Conservation (phyloP, 2,113 vertebrate genomes). For the Picathartes gymnocephalus region DNA sequence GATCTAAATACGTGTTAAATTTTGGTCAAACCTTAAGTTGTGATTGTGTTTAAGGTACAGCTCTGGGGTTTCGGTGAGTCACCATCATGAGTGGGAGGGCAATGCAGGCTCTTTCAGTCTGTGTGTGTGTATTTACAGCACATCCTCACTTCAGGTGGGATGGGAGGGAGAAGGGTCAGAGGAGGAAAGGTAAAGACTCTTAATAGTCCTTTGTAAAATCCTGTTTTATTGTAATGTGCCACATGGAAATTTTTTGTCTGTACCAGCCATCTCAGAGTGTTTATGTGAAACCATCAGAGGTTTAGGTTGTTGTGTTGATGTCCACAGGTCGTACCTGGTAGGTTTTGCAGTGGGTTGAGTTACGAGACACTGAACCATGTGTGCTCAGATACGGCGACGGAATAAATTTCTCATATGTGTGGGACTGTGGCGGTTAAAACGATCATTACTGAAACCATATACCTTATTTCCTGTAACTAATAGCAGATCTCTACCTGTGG, state of each 20-base stretch:
- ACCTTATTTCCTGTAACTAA: slow-evolving; percentile 68
- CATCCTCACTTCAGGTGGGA: not conserved
- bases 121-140: not conserved
- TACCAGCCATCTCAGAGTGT: not conserved
- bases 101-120: slow-evolving; percentile 61
- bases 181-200: not conserved
- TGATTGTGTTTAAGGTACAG: slow-evolving; percentile 52
- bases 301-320: not conserved
- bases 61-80: slow-evolving; percentile 77
- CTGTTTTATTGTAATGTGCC: not conserved
- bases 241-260: not conserved
- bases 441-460: slow-evolving; percentile 65
- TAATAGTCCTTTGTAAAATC: slow-evolving; percentile 16
- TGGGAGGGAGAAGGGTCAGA: not conserved
- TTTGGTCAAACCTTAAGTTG: slow-evolving; percentile 26
- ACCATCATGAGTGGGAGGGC: slow-evolving; percentile 63
- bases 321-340: not conserved
- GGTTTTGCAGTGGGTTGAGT: slow-evolving; percentile 28
- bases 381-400: slow-evolving; percentile 25
- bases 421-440: slow-evolving; percentile 64
- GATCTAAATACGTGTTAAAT: slow-evolving; percentile 51
- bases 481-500: slow-evolving; percentile 58
- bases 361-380: slow-evolving; percentile 7
- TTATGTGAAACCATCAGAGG: not conserved
- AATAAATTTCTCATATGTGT: slow-evolving; percentile 73